These are phyloP conservation scores for Tupaia tana DNA, from an alignment of 2,113 vertebrate genomes.

Conservation along the genomic window DNA sequence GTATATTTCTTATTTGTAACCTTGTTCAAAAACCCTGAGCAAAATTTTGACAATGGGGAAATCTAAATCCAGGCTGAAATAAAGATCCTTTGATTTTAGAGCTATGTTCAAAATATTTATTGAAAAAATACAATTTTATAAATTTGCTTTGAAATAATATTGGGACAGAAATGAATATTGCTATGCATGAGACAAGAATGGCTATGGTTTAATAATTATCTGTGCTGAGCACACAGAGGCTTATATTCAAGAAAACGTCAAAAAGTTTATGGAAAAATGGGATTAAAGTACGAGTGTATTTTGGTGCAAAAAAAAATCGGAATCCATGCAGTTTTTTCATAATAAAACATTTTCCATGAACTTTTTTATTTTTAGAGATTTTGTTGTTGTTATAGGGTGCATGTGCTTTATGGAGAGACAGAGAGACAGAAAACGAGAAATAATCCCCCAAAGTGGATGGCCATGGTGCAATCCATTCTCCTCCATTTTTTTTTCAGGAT, in stretches of 20 bases:
- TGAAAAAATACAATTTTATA: not conserved
- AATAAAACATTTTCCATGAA: too few relatives aligned
- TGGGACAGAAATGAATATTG: not conserved
- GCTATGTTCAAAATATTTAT: not conserved
- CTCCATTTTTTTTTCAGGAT: too few relatives aligned
- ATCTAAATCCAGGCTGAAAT: not conserved
- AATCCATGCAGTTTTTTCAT: too few relatives aligned
- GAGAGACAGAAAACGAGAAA: too few relatives aligned
- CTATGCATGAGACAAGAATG: not conserved
- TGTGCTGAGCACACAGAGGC: not conserved
- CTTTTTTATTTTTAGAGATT: too few relatives aligned
- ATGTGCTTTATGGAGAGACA: too few relatives aligned
- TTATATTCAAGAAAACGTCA: not conserved
- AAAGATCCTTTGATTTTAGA: conserved; percentile 4
- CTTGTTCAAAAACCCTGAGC: not conserved
- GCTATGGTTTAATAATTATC: not conserved
- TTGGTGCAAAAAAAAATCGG: too few relatives aligned
- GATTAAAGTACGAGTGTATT: too few relatives aligned
- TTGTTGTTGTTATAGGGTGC: too few relatives aligned
- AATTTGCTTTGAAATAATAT: conserved; percentile 32
- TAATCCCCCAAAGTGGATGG: too few relatives aligned
- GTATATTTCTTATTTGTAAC: not conserved
- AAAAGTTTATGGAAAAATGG: too few relatives aligned
- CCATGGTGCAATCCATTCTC: too few relatives aligned
- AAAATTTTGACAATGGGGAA: not conserved